Evolutionary conservation across 2,113 vertebrate species (phyloP), one percentile per base, ranked within the genome.

Genomic region (Turnix velox): DNA sequence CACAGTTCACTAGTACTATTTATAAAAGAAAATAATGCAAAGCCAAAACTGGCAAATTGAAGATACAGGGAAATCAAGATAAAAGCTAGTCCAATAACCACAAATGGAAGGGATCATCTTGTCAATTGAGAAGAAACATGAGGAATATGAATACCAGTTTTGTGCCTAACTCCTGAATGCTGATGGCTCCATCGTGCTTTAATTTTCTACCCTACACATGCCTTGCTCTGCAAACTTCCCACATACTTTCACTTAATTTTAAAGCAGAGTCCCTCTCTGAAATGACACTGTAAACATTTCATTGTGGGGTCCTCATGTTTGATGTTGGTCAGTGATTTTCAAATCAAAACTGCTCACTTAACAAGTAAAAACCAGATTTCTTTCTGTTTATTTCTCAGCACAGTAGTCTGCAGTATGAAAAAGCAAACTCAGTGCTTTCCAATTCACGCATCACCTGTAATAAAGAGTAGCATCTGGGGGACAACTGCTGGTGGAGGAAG

Each of bases 131-230:
- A 91, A 59, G 91, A 94, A 96, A 96, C 81, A 94, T 77, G 84
- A 96, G 92, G n/a, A 96, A 94, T 92, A 85, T 74, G 83, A 95
- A 94, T 83, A 90, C 72, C 71, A 92, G 39, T 94, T 92, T 88
- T 81, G 59, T 33, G 62, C 55, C 90, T 91, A 89, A 92, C 63
- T 40, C 69, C 84, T 77, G 46, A 57, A 92, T 55, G 82, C 49
- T 87, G 81, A 80, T 67, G 78, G 75, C 43, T 92, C 89, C 95
- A 95, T 89, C 35, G 0, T 94, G 91, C 94, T 96, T 95, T 93
- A 92, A 94, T 96, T 96, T 94, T 91, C 92, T 83, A 66, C 55
- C 74, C 25, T 94, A 31, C 68, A 79, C 4, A 95, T 51, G 46
- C 81, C 82, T 71, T 87, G 66, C 71, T 67, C 81, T 63, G 63